Conservation (phyloP, 2,113 vertebrate species). For the Condylura cristata region DNA sequence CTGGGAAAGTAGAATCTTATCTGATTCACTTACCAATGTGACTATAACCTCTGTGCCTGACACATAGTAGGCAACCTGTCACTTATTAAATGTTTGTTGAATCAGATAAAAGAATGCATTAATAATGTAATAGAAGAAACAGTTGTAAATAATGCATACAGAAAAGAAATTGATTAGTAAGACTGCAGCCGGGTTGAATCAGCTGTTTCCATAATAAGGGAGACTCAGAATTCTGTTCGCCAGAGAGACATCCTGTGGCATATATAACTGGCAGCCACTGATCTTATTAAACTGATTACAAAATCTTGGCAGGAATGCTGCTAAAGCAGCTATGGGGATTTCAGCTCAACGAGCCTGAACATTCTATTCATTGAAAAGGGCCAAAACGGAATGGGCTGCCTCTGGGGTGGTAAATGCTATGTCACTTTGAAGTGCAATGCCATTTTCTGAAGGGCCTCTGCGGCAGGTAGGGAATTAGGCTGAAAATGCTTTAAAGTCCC, state of each 20-base stretch:
- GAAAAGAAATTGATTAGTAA: conserved; percentile 25
- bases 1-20: neutral
- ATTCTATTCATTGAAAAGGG: conserved; percentile 65
- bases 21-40: neutral
- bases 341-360: conserved; percentile 52
- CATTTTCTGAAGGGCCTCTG: conserved; percentile 53
- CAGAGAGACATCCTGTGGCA: neutral
- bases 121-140: neutral
- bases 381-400: conserved; percentile 39
- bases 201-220: conserved; percentile 1
- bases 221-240: conserved; percentile 53
- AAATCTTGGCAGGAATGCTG: conserved; percentile 42
- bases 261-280: neutral
- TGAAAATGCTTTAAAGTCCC: neutral
- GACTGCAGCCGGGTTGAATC: conserved; percentile 15
- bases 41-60: neutral
- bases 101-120: conserved; percentile 23
- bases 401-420: conserved; percentile 36
- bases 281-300: conserved; percentile 58
- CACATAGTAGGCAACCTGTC: neutral
- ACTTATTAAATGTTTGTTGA: conserved; percentile 19
- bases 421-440: conserved; percentile 22
- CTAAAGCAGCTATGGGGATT: conserved; percentile 43
- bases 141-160: conserved; percentile 51
- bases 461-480: conserved; percentile 40